Evolutionary conservation across 2,797 vertebrate genomes (phyloP).

Genomic region (Geotrypetes seraphini): DNA sequence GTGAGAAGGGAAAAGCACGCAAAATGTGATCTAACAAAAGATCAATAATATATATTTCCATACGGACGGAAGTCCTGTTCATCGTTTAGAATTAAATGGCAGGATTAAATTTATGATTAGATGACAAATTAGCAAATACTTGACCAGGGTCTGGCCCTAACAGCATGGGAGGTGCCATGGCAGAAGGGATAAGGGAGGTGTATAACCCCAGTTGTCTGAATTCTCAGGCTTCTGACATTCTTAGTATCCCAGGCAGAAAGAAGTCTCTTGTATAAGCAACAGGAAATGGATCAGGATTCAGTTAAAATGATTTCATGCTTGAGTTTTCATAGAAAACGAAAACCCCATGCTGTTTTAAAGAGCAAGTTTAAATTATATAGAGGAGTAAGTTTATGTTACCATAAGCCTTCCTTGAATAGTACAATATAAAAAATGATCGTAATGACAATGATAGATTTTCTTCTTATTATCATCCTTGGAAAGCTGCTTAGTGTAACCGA

Average conservation of each 20-base stretch:
- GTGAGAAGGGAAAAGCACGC: too few species aligned
- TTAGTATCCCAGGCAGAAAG: slow-evolving; percentile 13
- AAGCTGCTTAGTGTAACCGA: too few species aligned
- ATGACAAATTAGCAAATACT: neutral
- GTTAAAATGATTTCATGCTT: slow-evolving; percentile 49
- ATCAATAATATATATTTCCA: too few species aligned
- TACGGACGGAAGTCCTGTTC: too few species aligned
- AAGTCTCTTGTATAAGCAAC: slow-evolving; percentile 26
- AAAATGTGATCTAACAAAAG: too few species aligned
- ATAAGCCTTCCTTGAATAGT: too few species aligned
- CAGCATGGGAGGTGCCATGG: neutral
- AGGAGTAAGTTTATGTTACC: too few species aligned
- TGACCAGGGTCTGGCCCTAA: neutral
- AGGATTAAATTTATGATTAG: slow-evolving; percentile 4
- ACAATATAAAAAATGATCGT: too few species aligned
- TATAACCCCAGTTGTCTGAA: slow-evolving; percentile 10
- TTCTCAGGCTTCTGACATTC: slow-evolving; percentile 16
- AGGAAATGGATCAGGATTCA: slow-evolving; percentile 32
- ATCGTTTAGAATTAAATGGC: too few species aligned
- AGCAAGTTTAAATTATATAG: slow-evolving; percentile 32
- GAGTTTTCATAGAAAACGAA: slow-evolving; percentile 29
- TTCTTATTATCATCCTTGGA: too few species aligned
- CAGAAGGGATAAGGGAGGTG: neutral
- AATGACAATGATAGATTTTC: too few species aligned
- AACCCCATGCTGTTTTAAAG: slow-evolving; percentile 34